Evolutionary conservation across 2,888 invertebrate species (phyloP), one percentile per base, ranked within the genome.

Genomic region (Sericinus montela): DNA sequence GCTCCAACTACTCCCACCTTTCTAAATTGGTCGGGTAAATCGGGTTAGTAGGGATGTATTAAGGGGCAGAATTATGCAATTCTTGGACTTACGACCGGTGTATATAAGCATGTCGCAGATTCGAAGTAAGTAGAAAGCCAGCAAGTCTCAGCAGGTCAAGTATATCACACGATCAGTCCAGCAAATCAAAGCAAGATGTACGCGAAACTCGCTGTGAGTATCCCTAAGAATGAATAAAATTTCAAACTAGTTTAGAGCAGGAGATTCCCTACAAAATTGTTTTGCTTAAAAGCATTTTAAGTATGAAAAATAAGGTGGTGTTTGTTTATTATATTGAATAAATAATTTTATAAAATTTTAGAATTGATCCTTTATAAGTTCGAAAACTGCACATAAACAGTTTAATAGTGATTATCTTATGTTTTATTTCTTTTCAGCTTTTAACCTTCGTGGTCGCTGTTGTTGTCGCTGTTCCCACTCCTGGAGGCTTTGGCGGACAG

Each of bases 191-290:
- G 69, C 77, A 86, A 80, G 72, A 87, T 87, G 87, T 83, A 84
- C 87, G 78, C 87, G 56, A 85, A 85, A 80, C 75, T 87, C 77
- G 80, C 87, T 74, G 87, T 87, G 80, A 87, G 87, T 82, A 36
- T 32, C 25, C 43, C 38, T 34, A 51, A 14, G 10, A 7, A 25
- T 4, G 1, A 7, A 8, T 25, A 25, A 1, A 25, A 8, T 25
- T 25, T 25, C 25, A 1, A 25, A 25, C 8, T 7, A 5, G 25
- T 25, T 25, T 25, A 25, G 1, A 19, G n/a, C n/a, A n/a, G n/a
- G 5, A 19, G 19, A 5, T 19, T 19, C 19, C 19, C 19, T 3
- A 19, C 19, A 3, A 19, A 19, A 19, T 19, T 3, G 5, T 5
- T 19, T n/a, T n/a, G n/a, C n/a, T n/a, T n/a, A n/a, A n/a, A n/a